These are phyloP conservation scores for Lycophotia porphyrea DNA, from an alignment of 2,888 invertebrate species.

Conservation along the genomic window DNA sequence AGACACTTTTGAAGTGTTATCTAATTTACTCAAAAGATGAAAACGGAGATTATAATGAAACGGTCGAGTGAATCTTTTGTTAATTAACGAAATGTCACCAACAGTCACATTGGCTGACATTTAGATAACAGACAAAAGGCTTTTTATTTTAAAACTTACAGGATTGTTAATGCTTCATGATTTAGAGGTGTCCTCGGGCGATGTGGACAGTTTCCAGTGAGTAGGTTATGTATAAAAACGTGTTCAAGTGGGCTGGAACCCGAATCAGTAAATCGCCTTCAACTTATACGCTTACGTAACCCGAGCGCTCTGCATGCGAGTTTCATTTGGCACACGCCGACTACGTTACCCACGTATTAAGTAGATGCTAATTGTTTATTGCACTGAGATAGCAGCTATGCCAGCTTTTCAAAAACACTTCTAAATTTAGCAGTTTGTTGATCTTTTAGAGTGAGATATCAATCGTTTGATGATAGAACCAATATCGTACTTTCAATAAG, in stretches of 20 bases:
- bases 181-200: constrained; percentile 9
- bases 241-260: constrained; percentile 75
- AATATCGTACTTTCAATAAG: constrained; percentile 21
- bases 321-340: constrained; percentile 73
- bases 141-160: constrained; percentile 20
- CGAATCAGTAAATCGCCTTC: constrained; percentile 78
- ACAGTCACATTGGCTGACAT: constrained; percentile 48
- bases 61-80: constrained; percentile 43
- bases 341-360: constrained; percentile 61
- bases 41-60: constrained; percentile 43
- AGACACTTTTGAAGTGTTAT: constrained; percentile 33
- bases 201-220: constrained; percentile 53
- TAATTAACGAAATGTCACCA: constrained; percentile 50
- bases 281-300: constrained; percentile 79
- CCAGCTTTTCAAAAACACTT: constrained; percentile 30
- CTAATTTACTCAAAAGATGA: constrained; percentile 49
- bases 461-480: constrained; percentile 17
- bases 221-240: constrained; percentile 69
- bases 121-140: constrained; percentile 46
- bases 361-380: constrained; percentile 49
- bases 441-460: constrained; percentile 16
- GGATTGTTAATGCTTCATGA: constrained; percentile 18
- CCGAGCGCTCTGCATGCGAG: constrained; percentile 68
- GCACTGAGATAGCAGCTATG: constrained; percentile 32
- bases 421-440: constrained; percentile 48